A percentile compares a stretch with the other conserved stretches of the same genome.
Conservation (phyloP, 1,140 invertebrate genomes). For the Drosophila bifasciata region DNA sequence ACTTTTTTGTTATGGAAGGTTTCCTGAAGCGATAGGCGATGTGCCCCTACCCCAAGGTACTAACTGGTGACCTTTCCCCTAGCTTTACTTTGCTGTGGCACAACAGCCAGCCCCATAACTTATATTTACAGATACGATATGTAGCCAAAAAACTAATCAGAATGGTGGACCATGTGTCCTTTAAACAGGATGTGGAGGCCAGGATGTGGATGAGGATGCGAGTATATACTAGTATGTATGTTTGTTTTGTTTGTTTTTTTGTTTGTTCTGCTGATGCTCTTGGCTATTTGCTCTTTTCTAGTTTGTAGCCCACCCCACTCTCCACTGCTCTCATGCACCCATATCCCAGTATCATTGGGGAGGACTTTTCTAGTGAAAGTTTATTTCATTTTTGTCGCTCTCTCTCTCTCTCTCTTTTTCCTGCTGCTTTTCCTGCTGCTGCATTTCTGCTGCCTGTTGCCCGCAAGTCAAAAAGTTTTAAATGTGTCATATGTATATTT, state of each 20-base stretch:
- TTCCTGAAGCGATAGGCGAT: too few relatives aligned
- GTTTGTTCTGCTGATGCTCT: conserved; percentile 44
- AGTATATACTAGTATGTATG: conserved; percentile 24
- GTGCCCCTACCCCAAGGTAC: background rate
- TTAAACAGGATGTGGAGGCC: conserved; percentile 22
- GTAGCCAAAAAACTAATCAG: conserved; percentile 33
- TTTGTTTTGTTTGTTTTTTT: conserved; percentile 39
- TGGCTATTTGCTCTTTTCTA: conserved; percentile 57
- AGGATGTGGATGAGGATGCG: conserved; percentile 17
- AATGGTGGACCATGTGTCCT: conserved; percentile 30
- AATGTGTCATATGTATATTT: conserved; percentile 45
- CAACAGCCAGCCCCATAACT: conserved; percentile 8
- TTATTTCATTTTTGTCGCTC: conserved; percentile 39
- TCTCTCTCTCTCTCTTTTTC: background rate
- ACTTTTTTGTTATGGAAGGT: too few relatives aligned
- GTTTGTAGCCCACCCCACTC: conserved; percentile 6
- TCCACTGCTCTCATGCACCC: conserved; percentile 32
- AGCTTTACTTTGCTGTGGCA: conserved; percentile 8
- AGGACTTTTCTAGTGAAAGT: conserved; percentile 41
- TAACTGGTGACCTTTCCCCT: conserved; percentile 3
- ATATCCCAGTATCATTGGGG: background rate
- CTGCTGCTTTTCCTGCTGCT: too few relatives aligned
- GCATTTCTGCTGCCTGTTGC: too few relatives aligned
- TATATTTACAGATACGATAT: conserved; percentile 29
- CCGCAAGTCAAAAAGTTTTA: conserved; percentile 52